Percentiles rank a stretch among this genome's conserved stretches.
phyloP scores from a whole-genome alignment of 2,113 vertebrate species.

The Oriolus oriolus region DNA sequence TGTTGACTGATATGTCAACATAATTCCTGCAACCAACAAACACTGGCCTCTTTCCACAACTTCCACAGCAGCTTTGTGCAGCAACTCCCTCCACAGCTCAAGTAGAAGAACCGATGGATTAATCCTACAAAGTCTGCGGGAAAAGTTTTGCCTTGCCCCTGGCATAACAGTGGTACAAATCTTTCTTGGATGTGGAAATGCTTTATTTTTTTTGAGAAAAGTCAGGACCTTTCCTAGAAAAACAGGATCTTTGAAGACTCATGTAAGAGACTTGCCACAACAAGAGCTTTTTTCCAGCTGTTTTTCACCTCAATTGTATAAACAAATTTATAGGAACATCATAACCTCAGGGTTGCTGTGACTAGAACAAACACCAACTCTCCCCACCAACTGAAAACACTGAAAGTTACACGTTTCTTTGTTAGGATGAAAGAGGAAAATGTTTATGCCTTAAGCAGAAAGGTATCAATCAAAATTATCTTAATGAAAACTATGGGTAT shows the following conservation, averaged over 20 bases:
- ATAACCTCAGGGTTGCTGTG: neutral
- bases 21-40: neutral
- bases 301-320: neutral
- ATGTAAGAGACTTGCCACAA: neutral
- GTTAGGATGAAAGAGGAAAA: neutral
- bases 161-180: neutral
- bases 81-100: neutral
- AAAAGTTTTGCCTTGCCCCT: neutral
- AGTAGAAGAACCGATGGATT: neutral
- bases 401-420: neutral
- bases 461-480: neutral
- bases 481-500: neutral
- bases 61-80: neutral
- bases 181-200: neutral
- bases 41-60: neutral
- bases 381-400: neutral
- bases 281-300: neutral
- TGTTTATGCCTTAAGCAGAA: neutral
- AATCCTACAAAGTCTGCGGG: neutral
- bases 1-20: neutral
- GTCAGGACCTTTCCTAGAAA: neutral
- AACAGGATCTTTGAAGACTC: fast-evolving
- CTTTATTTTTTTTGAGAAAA: neutral
- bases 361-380: neutral
- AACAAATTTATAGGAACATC: neutral